Conservation (phyloP, 1,140 invertebrate species). For the Arion vulgaris region DNA sequence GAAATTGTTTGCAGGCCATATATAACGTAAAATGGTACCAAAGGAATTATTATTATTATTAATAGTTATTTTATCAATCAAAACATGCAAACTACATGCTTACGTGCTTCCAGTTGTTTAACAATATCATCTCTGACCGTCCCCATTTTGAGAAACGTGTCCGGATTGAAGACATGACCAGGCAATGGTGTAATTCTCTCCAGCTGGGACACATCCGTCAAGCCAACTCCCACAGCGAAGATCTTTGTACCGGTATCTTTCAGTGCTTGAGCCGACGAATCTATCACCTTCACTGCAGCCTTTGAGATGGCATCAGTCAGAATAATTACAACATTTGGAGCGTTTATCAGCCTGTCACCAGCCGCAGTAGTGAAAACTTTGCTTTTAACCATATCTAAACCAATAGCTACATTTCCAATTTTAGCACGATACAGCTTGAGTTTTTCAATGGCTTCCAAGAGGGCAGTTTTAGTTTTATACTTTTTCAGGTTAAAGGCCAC, state of each 20-base stretch:
- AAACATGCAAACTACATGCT: neutral
- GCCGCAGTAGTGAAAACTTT: conserved; percentile 38
- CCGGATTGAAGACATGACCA: neutral
- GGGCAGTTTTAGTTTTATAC: conserved; percentile 39
- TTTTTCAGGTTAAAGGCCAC: conserved; percentile 59
- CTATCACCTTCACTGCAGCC: conserved; percentile 25
- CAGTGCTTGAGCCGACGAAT: conserved; percentile 42
- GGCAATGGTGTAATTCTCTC: neutral
- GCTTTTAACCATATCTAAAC: conserved; percentile 49
- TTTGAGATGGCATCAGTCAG: conserved; percentile 54
- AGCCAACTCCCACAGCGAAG: conserved; percentile 51
- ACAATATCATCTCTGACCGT: neutral
- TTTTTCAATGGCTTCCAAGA: conserved; percentile 5
- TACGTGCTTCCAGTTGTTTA: neutral
- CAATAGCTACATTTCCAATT: conserved; percentile 49
- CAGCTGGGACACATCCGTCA: conserved; percentile 44
- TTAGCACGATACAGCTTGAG: neutral
- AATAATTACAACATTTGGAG: conserved; percentile 56
- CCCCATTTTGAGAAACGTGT: neutral
- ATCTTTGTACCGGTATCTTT: conserved; percentile 50
- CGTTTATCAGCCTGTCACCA: conserved; percentile 52
- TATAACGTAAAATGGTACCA: no score
- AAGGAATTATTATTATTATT: no score
- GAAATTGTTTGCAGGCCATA: no score
- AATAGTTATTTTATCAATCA: no score